Percentiles rank a stretch among this genome's conserved stretches.
These are phyloP conservation scores for Gambusia affinis DNA, from an alignment of 2,113 vertebrate genomes.

Conservation along the genomic window DNA sequence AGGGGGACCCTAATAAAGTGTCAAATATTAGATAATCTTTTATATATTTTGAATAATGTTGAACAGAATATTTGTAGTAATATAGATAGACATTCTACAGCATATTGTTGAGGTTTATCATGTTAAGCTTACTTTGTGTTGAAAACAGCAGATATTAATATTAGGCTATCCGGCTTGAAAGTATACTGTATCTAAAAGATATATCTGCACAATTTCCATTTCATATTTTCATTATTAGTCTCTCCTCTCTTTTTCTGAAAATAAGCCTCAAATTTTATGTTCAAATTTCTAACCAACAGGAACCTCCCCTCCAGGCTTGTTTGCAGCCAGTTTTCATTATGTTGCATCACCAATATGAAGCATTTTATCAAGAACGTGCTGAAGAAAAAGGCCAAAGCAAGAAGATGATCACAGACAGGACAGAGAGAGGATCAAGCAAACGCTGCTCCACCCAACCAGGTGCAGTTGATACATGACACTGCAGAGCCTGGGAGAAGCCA, in stretches of 20 bases:
- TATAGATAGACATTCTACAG: too few relatives aligned
- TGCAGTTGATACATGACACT: constrained; percentile 9
- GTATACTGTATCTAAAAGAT: neutral
- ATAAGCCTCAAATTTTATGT: neutral
- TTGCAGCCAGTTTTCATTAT: neutral
- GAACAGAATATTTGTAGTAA: too few relatives aligned
- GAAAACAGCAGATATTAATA: neutral
- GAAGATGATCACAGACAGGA: neutral
- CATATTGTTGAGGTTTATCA: too few relatives aligned
- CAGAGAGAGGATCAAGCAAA: neutral
- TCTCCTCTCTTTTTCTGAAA: neutral
- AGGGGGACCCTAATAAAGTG: neutral
- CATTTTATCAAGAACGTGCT: neutral
- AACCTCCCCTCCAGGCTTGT: neutral
- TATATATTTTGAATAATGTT: too few relatives aligned
- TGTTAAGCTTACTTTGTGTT: too few relatives aligned
- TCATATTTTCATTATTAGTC: neutral
- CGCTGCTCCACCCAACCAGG: neutral
- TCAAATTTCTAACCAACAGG: neutral
- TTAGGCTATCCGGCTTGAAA: neutral
- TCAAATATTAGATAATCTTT: neutral
- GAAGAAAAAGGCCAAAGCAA: neutral
- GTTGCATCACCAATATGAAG: constrained; percentile 34
- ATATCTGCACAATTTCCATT: neutral
- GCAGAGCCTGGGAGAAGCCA: neutral